Base-by-base conservation (phyloP, 2,888 invertebrate genomes). In the Dascillus cervinus region DNA sequence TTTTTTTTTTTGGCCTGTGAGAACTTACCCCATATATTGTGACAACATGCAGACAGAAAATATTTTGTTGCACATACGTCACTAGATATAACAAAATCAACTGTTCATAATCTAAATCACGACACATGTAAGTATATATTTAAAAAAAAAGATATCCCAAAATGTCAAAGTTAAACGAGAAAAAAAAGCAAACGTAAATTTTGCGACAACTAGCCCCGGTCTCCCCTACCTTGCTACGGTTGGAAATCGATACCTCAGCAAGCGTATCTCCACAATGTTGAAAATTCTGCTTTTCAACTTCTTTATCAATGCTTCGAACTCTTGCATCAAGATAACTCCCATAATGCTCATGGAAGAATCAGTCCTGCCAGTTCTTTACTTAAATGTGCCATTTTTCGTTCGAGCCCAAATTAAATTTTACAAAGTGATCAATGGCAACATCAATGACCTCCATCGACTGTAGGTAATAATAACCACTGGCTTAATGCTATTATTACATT, bases 361-460 rank as follows among this genome's bases (percentile, higher is more conserved):
- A 56, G 20, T 4, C 55, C 53, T 13, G 52, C 30, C 20, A 59
- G 39, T 31, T 55, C 46, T 12, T 36, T 13, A 8, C 28, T 28
- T 8, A 62, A 37, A 10, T 58, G 57, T 22, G 59, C 58, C 54
- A 62, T 57, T 31, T 58, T 27, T 11, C 57, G 21, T 37, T 61
- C 55, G 1, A 56, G 40, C 56, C 52, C 4, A 43, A 11, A 37
- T 55, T 27, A 38, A 44, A 33, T 11, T 39, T 17, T 26, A 39
- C 37, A 33, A 55, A 55, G 36, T 49, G 47, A 21, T 46, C 32
- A 14, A 54, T 46, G 4, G 41, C 45, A 29, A 32, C 22, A 19
- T 12, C 11, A 6, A 26, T 34, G 49, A 52, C 26, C 17, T 6
- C 26, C 26, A 17, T 26, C 26, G 8, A 53, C 53, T 41, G 50